Evolutionary conservation across 2,797 vertebrate species (phyloP).

Genomic region (Odontamblyopus lacepedii): DNA sequence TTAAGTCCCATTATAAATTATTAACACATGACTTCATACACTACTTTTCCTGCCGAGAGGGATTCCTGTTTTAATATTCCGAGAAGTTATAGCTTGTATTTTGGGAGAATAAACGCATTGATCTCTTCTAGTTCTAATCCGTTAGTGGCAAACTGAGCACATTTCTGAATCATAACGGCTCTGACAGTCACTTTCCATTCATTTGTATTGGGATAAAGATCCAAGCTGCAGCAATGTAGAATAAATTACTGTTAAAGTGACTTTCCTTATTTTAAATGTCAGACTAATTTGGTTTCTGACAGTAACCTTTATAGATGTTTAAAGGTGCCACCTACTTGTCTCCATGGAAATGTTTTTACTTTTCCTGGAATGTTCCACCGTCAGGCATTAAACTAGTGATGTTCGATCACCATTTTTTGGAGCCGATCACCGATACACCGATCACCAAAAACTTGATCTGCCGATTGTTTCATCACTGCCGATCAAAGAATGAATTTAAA

Average conservation of each 20-base stretch:
- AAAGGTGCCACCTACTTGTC: neutral
- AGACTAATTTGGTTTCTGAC: neutral
- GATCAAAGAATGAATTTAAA: too few species aligned
- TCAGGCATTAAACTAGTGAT: too few species aligned
- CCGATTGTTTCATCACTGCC: too few species aligned
- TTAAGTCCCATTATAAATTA: neutral
- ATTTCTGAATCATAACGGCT: slow-evolving; percentile 1
- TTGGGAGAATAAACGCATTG: too few species aligned
- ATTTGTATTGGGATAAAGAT: slow-evolving; percentile 5
- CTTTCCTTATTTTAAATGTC: slow-evolving; percentile 4
- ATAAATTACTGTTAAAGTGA: neutral
- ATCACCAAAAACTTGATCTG: too few species aligned
- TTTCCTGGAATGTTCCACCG: too few species aligned
- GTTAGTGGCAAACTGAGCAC: slow-evolving; percentile 5
- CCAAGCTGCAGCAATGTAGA: neutral
- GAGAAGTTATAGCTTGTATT: neutral
- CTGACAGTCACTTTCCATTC: neutral
- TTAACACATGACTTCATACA: neutral
- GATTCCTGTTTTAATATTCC: neutral
- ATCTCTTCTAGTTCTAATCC: slow-evolving; percentile 15
- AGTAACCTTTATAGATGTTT: neutral
- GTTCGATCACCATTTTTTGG: too few species aligned
- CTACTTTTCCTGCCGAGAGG: neutral
- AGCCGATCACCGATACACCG: too few species aligned
- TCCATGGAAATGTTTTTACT: too few species aligned